These are phyloP conservation scores for Laticauda laticaudata DNA, from an alignment of 2,113 vertebrate species.

Conservation along the genomic window DNA sequence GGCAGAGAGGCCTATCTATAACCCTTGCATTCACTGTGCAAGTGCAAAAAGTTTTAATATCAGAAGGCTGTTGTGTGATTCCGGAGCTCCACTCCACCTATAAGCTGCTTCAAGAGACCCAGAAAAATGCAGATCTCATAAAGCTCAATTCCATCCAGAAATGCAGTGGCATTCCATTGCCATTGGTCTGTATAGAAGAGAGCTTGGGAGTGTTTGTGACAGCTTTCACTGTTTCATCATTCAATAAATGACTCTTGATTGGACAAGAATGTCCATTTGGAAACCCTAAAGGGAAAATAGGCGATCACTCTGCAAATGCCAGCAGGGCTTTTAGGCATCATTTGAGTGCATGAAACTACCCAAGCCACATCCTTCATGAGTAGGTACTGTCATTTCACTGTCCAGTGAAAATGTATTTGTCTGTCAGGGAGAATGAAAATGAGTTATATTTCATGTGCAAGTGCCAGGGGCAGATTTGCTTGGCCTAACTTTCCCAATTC, in stretches of 20 bases:
- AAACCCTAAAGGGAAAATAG: conserved; percentile 5
- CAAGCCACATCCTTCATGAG: conserved; percentile 6
- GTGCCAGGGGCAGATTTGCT: conserved; percentile 13
- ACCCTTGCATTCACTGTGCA: neutral
- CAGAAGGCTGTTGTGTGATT: neutral
- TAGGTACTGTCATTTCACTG: conserved; percentile 15
- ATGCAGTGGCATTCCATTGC: neutral
- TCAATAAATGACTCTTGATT: conserved; percentile 3
- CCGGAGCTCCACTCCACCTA: neutral
- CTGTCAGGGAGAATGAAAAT: conserved; percentile 33
- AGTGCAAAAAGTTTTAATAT: neutral
- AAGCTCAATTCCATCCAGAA: neutral
- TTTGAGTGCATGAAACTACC: conserved; percentile 9
- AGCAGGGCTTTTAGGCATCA: conserved; percentile 12
- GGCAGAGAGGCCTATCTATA: neutral
- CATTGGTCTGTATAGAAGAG: neutral
- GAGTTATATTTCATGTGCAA: neutral
- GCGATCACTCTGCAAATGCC: conserved; percentile 1
- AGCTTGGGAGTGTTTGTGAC: neutral
- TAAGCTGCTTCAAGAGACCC: neutral
- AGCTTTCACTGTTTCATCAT: neutral
- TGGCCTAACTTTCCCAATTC: conserved; percentile 23
- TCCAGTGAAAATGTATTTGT: conserved; percentile 23
- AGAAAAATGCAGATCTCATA: neutral
- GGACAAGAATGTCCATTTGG: conserved; percentile 8